Base-by-base conservation (phyloP, 2,113 vertebrate genomes). In the Petrocephalus microphthalmus region DNA sequence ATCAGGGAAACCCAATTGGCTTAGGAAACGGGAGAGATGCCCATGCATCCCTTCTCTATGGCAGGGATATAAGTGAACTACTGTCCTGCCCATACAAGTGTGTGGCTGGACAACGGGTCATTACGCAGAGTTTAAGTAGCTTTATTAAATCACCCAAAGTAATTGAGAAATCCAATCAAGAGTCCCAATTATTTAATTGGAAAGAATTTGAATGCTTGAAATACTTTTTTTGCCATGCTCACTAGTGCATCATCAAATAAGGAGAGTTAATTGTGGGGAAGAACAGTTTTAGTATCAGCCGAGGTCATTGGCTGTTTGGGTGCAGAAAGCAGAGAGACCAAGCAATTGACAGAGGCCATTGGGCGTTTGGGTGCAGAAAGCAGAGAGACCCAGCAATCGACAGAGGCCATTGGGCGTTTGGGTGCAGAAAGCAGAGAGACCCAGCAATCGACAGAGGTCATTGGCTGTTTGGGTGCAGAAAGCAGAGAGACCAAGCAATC, bases 71-170 rank as follows among this genome's bases (percentile, higher is more conserved):
- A 95, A 96, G 94, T 94, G 94, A 95, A 95, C 96, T 93, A 93
- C 93, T 88, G 90, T 94, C 92, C 90, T 94, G 92, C 95, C 96
- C 93, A 91, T 95, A 95, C 92, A 94, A 94, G 95, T 93, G 92
- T 91, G 94, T 52, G 29, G 57, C 93, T 91, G 93, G 94, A 96
- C 94, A 96, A 96, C 95, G 94, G 85, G 87, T 25, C 93, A 92
- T 93, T 95, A 92, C 92, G 93, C 93, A 91, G 91, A 64, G 92
- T 93, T 92, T 95, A 96, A 97, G 95, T 94, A 94, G 93, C 92
- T 60, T 95, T 94, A 96, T 96, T 97, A 93, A 97, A 96, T 95
- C 94, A 96, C 95, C 95, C 93, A 93, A 94, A 93, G 91, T 91
- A 95, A 95, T 95, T 94, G 92, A 94, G 93, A 95, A 96, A 95